Percentiles rank a stretch among this genome's conserved stretches.
Conservation (phyloP, 2,113 vertebrate genomes). For the Dolichallabes microphthalmus region DNA sequence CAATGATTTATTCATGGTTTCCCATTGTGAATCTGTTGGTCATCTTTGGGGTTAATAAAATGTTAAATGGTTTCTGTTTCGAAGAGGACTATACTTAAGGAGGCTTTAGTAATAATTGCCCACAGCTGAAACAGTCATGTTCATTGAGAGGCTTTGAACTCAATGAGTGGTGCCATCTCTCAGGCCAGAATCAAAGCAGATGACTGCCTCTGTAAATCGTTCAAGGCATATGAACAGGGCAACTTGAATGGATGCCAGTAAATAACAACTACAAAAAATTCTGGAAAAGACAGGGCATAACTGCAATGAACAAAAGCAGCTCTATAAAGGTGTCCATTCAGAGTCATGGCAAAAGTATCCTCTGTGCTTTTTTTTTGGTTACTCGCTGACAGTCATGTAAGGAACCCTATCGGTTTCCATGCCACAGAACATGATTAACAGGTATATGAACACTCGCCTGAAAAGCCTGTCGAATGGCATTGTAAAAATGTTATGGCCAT, state of each 20-base stretch:
- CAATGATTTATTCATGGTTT: conserved; percentile 12
- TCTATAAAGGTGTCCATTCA: conserved; percentile 60
- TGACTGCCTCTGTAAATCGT: conserved; percentile 28
- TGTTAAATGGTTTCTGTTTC: neutral
- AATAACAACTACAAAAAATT: conserved; percentile 38
- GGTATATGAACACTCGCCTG: conserved; percentile 47
- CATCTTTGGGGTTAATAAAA: conserved; percentile 5
- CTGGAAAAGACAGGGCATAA: conserved; percentile 40
- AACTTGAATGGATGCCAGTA: conserved; percentile 52
- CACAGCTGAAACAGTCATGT: conserved; percentile 17
- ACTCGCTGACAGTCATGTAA: conserved; percentile 57
- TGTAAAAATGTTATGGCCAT: conserved; percentile 19
- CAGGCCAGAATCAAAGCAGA: conserved; percentile 29
- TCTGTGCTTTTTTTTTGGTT: conserved; percentile 69
- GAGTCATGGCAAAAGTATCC: conserved; percentile 60
- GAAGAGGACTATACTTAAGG: neutral
- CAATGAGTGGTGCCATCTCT: conserved; percentile 22
- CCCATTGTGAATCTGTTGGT: conserved; percentile 21
- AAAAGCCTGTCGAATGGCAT: conserved; percentile 34
- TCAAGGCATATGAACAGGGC: conserved; percentile 44
- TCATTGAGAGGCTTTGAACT: conserved; percentile 4
- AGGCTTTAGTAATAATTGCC: conserved; percentile 1
- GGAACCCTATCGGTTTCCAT: conserved; percentile 38
- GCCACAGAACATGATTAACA: conserved; percentile 31
- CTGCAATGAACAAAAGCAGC: conserved; percentile 61